phyloP scores from a whole-genome alignment of 2,113 vertebrate species.

The Heliornis fulica region DNA sequence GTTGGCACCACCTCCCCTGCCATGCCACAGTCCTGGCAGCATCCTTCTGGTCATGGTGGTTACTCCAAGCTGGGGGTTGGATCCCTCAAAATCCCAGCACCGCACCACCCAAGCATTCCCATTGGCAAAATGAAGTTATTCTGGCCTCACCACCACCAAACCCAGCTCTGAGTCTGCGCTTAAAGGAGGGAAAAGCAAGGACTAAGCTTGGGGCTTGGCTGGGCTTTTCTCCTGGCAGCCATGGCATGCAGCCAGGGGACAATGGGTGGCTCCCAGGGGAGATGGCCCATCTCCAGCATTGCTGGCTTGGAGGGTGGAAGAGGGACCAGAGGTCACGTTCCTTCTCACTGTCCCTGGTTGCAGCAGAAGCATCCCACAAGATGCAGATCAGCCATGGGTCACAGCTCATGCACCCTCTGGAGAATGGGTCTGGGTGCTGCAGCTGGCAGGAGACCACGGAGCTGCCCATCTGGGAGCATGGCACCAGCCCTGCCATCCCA shows the following conservation, averaged over 20 bases:
- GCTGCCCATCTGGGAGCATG: background rate
- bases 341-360: background rate
- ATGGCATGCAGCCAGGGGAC: background rate
- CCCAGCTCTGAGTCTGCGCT: background rate
- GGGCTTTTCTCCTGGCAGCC: background rate
- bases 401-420: background rate
- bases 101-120: background rate
- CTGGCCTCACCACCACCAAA: background rate
- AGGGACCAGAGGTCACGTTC: background rate
- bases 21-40: background rate
- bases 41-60: background rate
- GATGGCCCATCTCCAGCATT: background rate
- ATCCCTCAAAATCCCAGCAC: background rate
- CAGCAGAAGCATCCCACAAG: background rate
- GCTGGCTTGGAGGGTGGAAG: background rate
- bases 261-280: background rate
- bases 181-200: background rate
- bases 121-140: background rate
- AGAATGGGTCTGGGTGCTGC: accelerated
- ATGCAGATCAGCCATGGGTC: background rate
- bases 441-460: background rate
- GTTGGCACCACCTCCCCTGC: background rate
- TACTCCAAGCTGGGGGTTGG: background rate
- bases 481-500: background rate
- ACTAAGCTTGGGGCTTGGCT: background rate